Base-by-base conservation (phyloP, 2,113 vertebrate species). In the Tragelaphus imberbis region DNA sequence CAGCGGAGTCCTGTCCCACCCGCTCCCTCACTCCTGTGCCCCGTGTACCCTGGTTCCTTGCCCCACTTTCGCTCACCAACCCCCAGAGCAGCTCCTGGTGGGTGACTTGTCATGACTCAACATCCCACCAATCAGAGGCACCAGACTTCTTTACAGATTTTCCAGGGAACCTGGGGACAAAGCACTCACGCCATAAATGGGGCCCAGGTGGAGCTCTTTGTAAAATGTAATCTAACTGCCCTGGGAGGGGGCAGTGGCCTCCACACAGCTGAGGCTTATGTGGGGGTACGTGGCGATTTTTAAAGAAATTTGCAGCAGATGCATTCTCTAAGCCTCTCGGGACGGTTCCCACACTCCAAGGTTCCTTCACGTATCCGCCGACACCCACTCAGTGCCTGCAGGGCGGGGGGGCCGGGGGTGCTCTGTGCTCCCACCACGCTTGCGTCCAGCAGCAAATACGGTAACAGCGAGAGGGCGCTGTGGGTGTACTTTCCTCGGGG, bases 391-490 rank as follows among this genome's bases (percentile, higher is more conserved):
- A 7, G n/a, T 23, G 86, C 30, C 14, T n/a, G 11, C 53, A 59
- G n/a, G 3, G 68, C 25, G 0, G 3, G 85, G 85, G 88, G 30
- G 30, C 53, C 23, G 15, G 51, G 47, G 21, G 40, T 27, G 12
- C 36, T 27, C 11, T 77, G 36, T 40, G 71, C 71, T 77, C 71
- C 71, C 13, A 44, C 71, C 2, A 0, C 1, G 12, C 36, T 77
- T 3, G 3, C 0, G 3, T 44, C 23, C 11, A 47, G 65, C 23
- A 65, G 58, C 51, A n/a, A 63, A 55, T 0, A 19, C 5, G 9
- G 40, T 30, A 6, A 14, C n/a, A n/a, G 12, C 0, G 11, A 0
- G 25, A 25, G 33, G 71, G 63, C 7, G 28, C 12, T 6, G 30
- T 84, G 47, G n/a, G 44, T 0, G 1, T n/a, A 2, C n/a, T 4